Evolutionary conservation across 2,797 vertebrate genomes (phyloP).

Genomic region (Sebastes hopkinsi): DNA sequence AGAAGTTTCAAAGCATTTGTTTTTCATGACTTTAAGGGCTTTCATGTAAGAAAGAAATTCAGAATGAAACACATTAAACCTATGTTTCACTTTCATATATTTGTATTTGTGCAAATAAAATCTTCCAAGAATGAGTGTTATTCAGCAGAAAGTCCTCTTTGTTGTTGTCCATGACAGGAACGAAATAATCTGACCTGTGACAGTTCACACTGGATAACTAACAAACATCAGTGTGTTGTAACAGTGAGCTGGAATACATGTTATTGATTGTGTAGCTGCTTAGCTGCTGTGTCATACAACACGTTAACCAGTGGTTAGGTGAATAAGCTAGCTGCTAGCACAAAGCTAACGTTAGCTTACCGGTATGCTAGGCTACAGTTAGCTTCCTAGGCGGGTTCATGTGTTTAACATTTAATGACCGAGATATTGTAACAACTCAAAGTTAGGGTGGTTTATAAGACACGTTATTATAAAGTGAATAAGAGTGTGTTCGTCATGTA

Average conservation of each 20-base stretch:
- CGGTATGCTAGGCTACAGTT: constrained; percentile 28
- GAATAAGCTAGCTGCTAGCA: constrained; percentile 13
- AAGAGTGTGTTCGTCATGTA: accelerated
- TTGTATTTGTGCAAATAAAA: too few relatives aligned
- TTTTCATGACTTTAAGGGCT: too few relatives aligned
- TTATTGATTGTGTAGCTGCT: not conserved
- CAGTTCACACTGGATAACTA: not conserved
- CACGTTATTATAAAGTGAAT: accelerated
- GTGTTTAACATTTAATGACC: not conserved
- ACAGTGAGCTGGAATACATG: not conserved
- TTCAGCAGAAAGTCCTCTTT: too few relatives aligned
- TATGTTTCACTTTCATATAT: accelerated
- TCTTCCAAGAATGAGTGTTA: too few relatives aligned
- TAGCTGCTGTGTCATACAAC: constrained; percentile 41
- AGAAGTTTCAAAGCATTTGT: too few relatives aligned
- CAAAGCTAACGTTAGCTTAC: constrained; percentile 55
- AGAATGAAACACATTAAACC: too few relatives aligned
- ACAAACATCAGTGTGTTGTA: not conserved
- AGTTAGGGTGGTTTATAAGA: accelerated
- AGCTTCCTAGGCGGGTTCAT: not conserved
- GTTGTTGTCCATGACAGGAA: too few relatives aligned
- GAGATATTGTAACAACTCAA: not conserved
- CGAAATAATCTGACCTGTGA: too few relatives aligned
- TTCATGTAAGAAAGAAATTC: accelerated
- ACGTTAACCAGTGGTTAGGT: not conserved